Base-by-base conservation (phyloP, 2,888 invertebrate genomes). In the Perithous albicinctus region DNA sequence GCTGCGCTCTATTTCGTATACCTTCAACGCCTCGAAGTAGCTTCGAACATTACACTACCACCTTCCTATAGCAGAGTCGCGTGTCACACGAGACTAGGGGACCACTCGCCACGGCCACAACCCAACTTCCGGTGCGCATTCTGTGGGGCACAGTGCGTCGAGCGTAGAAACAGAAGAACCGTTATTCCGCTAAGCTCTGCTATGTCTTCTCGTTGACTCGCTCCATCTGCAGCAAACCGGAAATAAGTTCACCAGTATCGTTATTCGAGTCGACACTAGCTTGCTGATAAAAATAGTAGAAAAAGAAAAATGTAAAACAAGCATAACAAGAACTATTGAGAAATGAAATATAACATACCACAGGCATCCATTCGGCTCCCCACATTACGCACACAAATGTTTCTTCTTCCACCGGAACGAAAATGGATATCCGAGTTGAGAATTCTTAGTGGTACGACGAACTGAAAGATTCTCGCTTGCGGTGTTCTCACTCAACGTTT, bases 41-140 rank as follows among this genome's bases (percentile, higher is more conserved):
- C 41, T 18, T 23, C 59, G 8, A 18, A 48, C 61, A 29, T 51
- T 10, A 51, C n/a, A 67, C 38, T 41, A 41, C 59, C 35, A 69
- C 6, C 15, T 51, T 51, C 38, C 23, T 18, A 4, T 29, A 29
- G 10, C 63, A n/a, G 20, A 15, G 32, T 46, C 29, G 10, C 63
- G 29, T 12, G 51, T 29, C 26, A 10, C 15, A 10, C 15, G 51
- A 74, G 18, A 35, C 66, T 35, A 48, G 32, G 10, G 12, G 18
- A 54, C 32, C 74, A 48, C 64, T 18, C n/a, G 26, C n/a, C n/a
- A n/a, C 54, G 23, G n/a, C 63, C 38, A 20, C 51, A 56, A 35
- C 35, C 46, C 26, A 48, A 56, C 54, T 72, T 72, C 72, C 51
- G 54, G 41, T 54, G 41, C 32, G 51, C 32, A 61, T 59, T 76